These are phyloP conservation scores for Drosophila subobscura DNA, from an alignment of 1,140 invertebrate species.

Conservation along the genomic window DNA sequence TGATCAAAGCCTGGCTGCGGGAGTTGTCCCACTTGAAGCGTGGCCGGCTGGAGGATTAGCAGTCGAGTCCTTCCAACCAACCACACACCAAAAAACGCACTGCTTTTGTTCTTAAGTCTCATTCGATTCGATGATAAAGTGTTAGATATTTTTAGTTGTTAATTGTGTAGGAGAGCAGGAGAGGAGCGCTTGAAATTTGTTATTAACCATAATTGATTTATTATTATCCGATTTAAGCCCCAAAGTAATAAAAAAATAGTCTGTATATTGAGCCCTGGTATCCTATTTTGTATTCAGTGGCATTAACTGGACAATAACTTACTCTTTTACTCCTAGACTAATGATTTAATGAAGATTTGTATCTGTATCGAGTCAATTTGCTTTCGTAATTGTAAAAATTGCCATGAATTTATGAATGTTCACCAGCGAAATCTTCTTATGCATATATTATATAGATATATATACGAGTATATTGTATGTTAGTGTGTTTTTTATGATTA, in stretches of 20 bases:
- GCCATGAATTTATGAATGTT: slow-evolving; percentile 62
- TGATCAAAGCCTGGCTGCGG: slow-evolving; percentile 87
- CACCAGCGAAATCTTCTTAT: slow-evolving; percentile 55
- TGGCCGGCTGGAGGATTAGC: slow-evolving; percentile 57
- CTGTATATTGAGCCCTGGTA: slow-evolving; percentile 34
- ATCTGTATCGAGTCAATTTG: slow-evolving; percentile 26
- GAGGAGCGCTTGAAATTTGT: slow-evolving; percentile 53
- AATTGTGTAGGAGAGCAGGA: slow-evolving; percentile 25
- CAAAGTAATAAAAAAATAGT: slow-evolving; percentile 55
- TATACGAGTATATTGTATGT: slow-evolving; percentile 32
- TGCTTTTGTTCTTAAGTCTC: slow-evolving; percentile 52
- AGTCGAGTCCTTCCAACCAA: slow-evolving; percentile 5
- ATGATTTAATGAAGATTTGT: slow-evolving; percentile 24
- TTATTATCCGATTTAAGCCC: slow-evolving; percentile 62
- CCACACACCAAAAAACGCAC: slow-evolving; percentile 63
- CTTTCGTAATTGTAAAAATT: slow-evolving; percentile 35
- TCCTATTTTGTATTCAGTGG: slow-evolving; percentile 33
- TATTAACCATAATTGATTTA: slow-evolving; percentile 67
- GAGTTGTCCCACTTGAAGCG: slow-evolving; percentile 74
- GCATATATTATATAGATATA: slow-evolving; percentile 36
- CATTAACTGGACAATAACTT: slow-evolving; percentile 63
- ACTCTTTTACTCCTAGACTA: slow-evolving; percentile 45
- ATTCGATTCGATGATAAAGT: slow-evolving; percentile 30
- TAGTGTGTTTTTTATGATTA: slow-evolving; percentile 63
- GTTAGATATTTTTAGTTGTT: slow-evolving; percentile 77